Evolutionary conservation across 1,140 invertebrate species (phyloP), one percentile per base, ranked within the genome.

Genomic region (Drosophila quadrilineata): DNA sequence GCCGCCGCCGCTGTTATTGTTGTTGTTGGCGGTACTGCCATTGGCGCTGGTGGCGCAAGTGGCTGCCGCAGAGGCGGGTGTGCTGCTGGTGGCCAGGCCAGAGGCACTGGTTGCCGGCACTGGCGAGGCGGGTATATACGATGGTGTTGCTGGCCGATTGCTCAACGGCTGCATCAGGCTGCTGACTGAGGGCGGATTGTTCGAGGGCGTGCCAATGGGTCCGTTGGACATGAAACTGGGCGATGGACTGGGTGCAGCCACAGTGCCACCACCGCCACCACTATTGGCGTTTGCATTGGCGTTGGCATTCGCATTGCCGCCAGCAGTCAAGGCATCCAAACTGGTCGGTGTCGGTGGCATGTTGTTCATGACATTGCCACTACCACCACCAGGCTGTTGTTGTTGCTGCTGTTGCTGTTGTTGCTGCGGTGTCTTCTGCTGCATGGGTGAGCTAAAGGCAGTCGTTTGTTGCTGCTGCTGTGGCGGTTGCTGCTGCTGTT

Each of bases 231-330:
- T 45, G 16, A 88, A 85, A 40, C 75, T 88, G 40, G 92, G 91
- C 57, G 92, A 92, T 4, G 91, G 85, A 56, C 91, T 91, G 19
- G 91, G 88, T 3, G 90, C 90, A 16, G 92, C 89, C 68, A 90
- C 90, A 35, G 91, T 91, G 35, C 26, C 46, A 1, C 29, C 38
- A 28, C 43, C 22, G 1, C n/a, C 43, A 6, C 26, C 41, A 17
- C 16, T 24, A 21, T 12, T 33, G 17, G 29, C 17, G 3, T 17
- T 43, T 3, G 24, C 28, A 10, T 14, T 21, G 8, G 50, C 40
- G 6, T 17, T 19, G 9, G 24, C 26, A 17, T 14, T 33, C 6
- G 17, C 29, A 6, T 3, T 12, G 8, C 50, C 41, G 16, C 38
- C 71, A 6, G 70, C 66, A 40, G 49, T 86, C 1, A 89, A 36